A percentile compares a stretch with the other conserved stretches of the same genome.
Evolutionary conservation across 2,113 vertebrate genomes (phyloP).

Genomic region (Serilophus lunatus): DNA sequence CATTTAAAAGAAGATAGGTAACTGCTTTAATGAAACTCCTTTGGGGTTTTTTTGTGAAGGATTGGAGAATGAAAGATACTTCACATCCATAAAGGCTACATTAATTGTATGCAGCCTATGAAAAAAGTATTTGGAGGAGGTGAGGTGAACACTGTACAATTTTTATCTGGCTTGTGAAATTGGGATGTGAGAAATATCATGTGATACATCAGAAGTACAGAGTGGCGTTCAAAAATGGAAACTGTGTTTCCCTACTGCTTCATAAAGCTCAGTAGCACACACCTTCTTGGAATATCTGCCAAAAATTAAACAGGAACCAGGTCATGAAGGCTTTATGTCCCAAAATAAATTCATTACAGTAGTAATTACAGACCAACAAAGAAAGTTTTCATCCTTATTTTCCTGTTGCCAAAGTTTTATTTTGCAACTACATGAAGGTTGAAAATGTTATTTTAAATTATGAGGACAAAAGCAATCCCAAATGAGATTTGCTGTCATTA

Average conservation of each 20-base stretch:
- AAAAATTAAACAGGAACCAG: not conserved
- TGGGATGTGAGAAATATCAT: not conserved
- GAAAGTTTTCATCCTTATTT: not conserved
- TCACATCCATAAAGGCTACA: not conserved
- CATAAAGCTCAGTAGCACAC: not conserved
- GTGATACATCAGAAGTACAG: not conserved
- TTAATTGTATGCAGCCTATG: not conserved
- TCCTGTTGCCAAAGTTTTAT: not conserved
- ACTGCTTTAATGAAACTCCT: not conserved
- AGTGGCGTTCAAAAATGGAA: not conserved
- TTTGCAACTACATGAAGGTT: not conserved
- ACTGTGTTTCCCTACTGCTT: not conserved
- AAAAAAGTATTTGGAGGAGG: not conserved
- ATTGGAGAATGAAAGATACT: not conserved
- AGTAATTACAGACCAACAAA: not conserved
- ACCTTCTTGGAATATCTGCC: not conserved
- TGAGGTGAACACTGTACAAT: not conserved
- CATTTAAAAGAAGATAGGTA: not conserved
- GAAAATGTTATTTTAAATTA: too few relatives aligned
- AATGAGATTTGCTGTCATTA: not conserved
- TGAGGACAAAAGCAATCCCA: too few relatives aligned
- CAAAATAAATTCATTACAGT: not conserved
- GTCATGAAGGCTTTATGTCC: not conserved
- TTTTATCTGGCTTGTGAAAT: not conserved
- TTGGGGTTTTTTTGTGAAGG: not conserved